Conservation (phyloP, 2,797 vertebrate species). For the Luscinia luscinia region DNA sequence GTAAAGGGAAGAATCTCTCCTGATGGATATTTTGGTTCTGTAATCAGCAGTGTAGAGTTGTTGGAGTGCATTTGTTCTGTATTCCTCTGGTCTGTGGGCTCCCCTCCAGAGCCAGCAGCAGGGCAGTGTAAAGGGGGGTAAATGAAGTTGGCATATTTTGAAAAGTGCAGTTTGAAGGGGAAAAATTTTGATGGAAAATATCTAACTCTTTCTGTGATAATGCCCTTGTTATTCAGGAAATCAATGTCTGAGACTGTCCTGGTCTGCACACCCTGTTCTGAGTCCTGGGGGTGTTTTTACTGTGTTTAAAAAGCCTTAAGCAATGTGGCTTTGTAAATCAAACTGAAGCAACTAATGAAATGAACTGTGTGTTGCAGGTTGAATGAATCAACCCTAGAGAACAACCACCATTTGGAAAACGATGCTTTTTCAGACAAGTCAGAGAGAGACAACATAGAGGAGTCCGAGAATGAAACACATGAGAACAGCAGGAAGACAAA, state of each 20-base stretch:
- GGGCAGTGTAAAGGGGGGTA: not conserved
- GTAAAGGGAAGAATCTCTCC: not conserved
- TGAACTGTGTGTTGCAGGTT: constrained; percentile 77
- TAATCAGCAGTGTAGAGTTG: not conserved
- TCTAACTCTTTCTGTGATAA: not conserved
- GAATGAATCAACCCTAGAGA: constrained; percentile 84
- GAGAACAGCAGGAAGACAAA: constrained; percentile 87
- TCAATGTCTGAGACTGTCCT: not conserved
- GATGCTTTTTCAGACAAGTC: constrained; percentile 94
- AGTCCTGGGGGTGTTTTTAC: not conserved
- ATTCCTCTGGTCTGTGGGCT: not conserved
- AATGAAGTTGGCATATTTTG: not conserved
- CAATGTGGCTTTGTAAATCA: not conserved
- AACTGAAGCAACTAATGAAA: constrained; percentile 2
- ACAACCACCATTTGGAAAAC: constrained; percentile 85
- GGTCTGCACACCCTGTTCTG: not conserved
- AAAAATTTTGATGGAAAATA: not conserved
- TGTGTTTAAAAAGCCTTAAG: not conserved
- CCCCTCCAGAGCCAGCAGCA: not conserved
- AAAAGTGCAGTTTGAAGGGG: not conserved
- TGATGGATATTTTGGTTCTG: not conserved
- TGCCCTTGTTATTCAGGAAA: not conserved
- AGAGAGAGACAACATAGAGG: constrained; percentile 88
- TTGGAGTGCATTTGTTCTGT: not conserved
- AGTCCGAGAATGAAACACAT: constrained; percentile 84